Conservation (phyloP, 2,113 vertebrate species). For the Ancistrus triradiatus region DNA sequence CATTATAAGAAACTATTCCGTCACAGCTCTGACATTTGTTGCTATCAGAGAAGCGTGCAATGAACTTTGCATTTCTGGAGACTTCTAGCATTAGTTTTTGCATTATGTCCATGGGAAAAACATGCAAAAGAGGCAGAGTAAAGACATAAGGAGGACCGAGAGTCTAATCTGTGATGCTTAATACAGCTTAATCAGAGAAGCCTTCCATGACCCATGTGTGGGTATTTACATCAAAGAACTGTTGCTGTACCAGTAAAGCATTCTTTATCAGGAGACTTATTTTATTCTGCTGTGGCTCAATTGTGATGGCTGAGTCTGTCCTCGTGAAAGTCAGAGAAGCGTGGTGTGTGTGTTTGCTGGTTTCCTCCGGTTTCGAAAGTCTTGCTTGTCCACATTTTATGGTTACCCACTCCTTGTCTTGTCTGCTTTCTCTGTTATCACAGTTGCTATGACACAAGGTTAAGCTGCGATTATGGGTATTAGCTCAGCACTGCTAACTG, state of each 20-base stretch:
- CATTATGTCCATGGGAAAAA: conserved; percentile 31
- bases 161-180: conserved; percentile 45
- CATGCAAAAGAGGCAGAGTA: conserved; percentile 1
- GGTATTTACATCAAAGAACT: conserved; percentile 64
- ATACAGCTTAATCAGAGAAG: conserved; percentile 53
- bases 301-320: no score
- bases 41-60: no score
- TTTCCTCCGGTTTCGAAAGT: conserved; percentile 21
- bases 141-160: conserved; percentile 2
- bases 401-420: conserved; percentile 30
- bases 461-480: conserved; percentile 31
- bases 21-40: conserved; percentile 34
- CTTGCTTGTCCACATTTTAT: conserved; percentile 25
- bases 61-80: conserved; percentile 45
- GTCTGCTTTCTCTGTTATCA: conserved; percentile 42
- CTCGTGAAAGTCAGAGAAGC: conserved; percentile 1
- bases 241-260: conserved; percentile 50
- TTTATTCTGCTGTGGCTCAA: conserved; percentile 48
- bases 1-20: no score
- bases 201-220: conserved; percentile 40
- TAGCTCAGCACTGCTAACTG: conserved; percentile 34
- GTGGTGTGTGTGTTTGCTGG: conserved; percentile 39
- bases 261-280: conserved; percentile 49
- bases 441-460: conserved; percentile 44
- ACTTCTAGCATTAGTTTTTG: conserved; percentile 42